Conservation (phyloP, 2,113 vertebrate genomes). For the Vimba vimba region DNA sequence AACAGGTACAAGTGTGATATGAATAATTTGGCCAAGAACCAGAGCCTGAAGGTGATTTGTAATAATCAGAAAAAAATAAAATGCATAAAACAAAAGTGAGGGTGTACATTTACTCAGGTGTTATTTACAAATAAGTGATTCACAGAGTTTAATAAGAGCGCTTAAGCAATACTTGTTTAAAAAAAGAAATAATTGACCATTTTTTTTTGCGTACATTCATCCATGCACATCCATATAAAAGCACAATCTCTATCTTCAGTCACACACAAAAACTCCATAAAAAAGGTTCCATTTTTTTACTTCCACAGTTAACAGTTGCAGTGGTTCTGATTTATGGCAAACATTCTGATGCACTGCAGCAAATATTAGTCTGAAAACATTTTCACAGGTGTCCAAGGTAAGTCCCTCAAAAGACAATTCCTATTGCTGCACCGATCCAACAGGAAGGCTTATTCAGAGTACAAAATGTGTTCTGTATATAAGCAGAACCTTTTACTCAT, state of each 20-base stretch:
- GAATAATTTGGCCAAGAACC: neutral
- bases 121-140: slow-evolving; percentile 56
- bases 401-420: neutral
- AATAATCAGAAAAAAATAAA: slow-evolving; percentile 18
- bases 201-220: slow-evolving; percentile 31
- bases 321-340: slow-evolving; percentile 6
- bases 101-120: slow-evolving; percentile 49
- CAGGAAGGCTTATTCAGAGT: slow-evolving; percentile 15
- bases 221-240: slow-evolving; percentile 41
- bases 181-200: slow-evolving; percentile 47
- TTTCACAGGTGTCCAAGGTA: slow-evolving; percentile 1
- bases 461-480: slow-evolving; percentile 11
- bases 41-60: too few species aligned
- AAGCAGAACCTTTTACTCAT: slow-evolving; percentile 14
- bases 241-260: slow-evolving; percentile 23
- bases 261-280: neutral
- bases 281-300: neutral
- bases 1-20: neutral
- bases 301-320: slow-evolving; percentile 23
- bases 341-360: slow-evolving; percentile 8
- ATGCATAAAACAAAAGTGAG: slow-evolving; percentile 21
- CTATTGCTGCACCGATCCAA: neutral
- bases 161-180: slow-evolving; percentile 43
- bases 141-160: slow-evolving; percentile 53
- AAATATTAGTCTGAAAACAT: slow-evolving; percentile 11